A percentile compares a stretch with the other conserved stretches of the same genome.
phyloP scores from a whole-genome alignment of 2,888 invertebrate genomes.

The Enchytraeus crypticus region DNA sequence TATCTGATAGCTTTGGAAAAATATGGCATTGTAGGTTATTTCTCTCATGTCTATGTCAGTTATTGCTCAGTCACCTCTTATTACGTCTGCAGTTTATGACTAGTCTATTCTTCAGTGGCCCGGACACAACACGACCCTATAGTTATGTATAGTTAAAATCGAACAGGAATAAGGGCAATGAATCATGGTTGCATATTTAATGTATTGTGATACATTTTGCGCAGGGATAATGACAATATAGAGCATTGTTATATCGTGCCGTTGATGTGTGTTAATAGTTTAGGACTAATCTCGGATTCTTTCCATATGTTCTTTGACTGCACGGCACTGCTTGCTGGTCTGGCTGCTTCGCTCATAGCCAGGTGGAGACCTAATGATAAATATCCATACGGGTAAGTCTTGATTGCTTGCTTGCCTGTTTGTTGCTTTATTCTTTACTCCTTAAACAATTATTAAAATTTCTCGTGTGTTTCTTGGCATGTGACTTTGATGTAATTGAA shows the following conservation, averaged over 20 bases:
- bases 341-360: slow-evolving; percentile 89
- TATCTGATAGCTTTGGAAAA: neutral
- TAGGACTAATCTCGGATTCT: slow-evolving; percentile 91
- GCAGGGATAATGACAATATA: too few species aligned
- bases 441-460: neutral
- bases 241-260: too few species aligned
- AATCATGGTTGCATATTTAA: too few species aligned
- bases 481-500: too few species aligned
- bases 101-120: too few species aligned
- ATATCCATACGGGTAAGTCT: slow-evolving; percentile 51
- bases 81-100: too few species aligned
- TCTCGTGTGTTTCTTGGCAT: too few species aligned
- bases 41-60: neutral
- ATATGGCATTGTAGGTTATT: neutral
- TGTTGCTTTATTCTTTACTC: neutral
- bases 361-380: slow-evolving; percentile 88
- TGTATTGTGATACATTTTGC: too few species aligned
- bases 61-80: too few species aligned
- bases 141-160: neutral
- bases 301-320: slow-evolving; percentile 99
- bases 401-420: neutral
- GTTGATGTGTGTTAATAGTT: slow-evolving; percentile 46
- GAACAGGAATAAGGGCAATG: neutral
- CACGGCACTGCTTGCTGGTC: slow-evolving; percentile 83
- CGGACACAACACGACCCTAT: too few species aligned